A percentile compares a stretch with the other conserved stretches of the same genome.
Conservation (phyloP, 2,113 vertebrate species). For the Petaurus breviceps region DNA sequence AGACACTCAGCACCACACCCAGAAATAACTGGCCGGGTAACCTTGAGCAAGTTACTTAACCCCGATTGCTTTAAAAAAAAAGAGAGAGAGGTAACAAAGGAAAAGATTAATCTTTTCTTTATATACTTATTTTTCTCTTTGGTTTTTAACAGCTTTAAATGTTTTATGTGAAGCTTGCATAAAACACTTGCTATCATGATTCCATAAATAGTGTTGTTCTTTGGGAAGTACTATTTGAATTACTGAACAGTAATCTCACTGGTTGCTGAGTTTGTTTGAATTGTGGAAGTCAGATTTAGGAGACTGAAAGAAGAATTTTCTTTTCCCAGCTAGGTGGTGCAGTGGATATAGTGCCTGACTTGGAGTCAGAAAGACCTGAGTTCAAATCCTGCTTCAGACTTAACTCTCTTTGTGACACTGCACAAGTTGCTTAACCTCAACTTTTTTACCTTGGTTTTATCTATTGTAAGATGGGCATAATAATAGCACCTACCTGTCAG, state of each 20-base stretch:
- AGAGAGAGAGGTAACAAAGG: not conserved
- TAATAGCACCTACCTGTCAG: not conserved
- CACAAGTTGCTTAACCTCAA: no score
- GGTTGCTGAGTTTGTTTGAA: not conserved
- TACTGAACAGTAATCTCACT: not conserved
- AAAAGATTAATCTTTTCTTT: not conserved
- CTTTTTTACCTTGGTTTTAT: not conserved
- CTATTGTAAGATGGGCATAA: not conserved
- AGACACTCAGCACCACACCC: no score
- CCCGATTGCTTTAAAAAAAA: no score
- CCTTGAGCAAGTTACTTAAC: no score
- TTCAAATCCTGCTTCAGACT: not conserved
- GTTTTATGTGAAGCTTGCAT: not conserved
- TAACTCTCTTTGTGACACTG: not conserved
- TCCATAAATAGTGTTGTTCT: not conserved
- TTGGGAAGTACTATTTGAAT: not conserved
- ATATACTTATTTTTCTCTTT: not conserved
- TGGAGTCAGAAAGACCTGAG: not conserved
- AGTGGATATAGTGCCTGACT: not conserved
- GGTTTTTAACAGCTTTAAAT: not conserved
- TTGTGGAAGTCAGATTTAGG: not conserved
- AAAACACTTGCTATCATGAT: not conserved
- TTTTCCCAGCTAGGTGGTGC: not conserved
- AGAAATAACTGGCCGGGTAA: no score
- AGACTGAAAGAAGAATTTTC: not conserved